Percentiles rank a stretch among this genome's conserved stretches.
Conservation (phyloP, 2,797 vertebrate genomes). For the Sebastes nivosus region DNA sequence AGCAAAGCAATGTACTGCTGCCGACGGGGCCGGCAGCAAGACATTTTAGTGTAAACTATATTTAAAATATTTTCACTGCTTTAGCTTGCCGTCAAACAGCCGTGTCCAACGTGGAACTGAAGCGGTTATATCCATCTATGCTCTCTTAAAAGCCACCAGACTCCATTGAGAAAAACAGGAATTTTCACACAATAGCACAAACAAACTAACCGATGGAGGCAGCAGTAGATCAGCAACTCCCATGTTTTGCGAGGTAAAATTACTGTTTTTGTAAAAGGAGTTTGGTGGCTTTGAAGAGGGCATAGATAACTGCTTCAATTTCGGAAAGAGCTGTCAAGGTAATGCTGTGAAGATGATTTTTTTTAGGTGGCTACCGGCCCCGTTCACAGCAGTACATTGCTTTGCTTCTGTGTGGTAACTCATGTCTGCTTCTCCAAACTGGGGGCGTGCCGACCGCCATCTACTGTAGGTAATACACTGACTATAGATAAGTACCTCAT, state of each 20-base stretch:
- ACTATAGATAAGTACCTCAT: not conserved
- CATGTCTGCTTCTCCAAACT: not conserved
- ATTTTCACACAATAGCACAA: not conserved
- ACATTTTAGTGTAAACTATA: not conserved
- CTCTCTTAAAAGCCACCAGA: not conserved
- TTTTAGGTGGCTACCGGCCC: not conserved
- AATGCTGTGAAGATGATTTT: too few relatives aligned
- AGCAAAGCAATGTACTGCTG: not conserved
- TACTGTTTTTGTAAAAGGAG: too few relatives aligned
- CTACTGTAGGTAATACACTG: not conserved
- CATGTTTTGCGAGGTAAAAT: too few relatives aligned
- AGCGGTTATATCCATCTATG: not conserved
- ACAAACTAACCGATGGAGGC: too few relatives aligned
- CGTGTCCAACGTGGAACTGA: not conserved
- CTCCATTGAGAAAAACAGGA: not conserved
- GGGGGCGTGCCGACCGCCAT: not conserved
- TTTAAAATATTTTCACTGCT: not conserved
- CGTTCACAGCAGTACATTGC: not conserved
- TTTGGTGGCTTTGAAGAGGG: not conserved
- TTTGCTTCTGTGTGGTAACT: too few relatives aligned
- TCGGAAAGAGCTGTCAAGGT: too few relatives aligned
- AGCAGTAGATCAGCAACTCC: too few relatives aligned
- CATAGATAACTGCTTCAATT: not conserved
- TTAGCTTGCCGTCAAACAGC: not conserved
- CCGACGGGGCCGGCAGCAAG: not conserved